phyloP scores from a whole-genome alignment of 2,888 invertebrate genomes.

The Agonopterix heracliana region DNA sequence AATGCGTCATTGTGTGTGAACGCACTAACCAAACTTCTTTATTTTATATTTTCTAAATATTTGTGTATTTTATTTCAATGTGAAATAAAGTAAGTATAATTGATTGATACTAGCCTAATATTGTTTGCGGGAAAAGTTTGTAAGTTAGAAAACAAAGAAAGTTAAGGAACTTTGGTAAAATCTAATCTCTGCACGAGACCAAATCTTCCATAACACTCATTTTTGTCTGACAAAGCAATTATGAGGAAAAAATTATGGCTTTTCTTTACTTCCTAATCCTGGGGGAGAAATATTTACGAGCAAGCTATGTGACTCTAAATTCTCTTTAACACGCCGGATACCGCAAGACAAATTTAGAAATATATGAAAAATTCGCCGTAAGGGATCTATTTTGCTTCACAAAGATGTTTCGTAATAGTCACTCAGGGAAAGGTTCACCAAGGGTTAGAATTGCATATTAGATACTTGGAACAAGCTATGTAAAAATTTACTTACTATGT shows the following conservation, averaged over 20 bases:
- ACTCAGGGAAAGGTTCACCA: neutral
- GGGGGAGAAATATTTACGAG: conserved; percentile 28
- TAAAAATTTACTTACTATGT: too few relatives aligned
- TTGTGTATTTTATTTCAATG: too few relatives aligned
- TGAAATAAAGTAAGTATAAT: too few relatives aligned
- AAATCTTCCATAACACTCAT: conserved; percentile 18
- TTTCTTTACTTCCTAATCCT: conserved; percentile 32
- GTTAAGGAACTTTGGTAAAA: neutral
- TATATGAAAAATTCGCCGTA: conserved; percentile 19
- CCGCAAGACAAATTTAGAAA: conserved; percentile 18
- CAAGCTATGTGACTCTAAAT: conserved; percentile 29
- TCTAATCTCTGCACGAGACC: conserved; percentile 15
- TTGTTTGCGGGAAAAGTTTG: neutral
- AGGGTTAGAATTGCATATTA: too few relatives aligned
- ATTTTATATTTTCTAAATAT: too few relatives aligned
- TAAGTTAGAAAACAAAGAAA: neutral
- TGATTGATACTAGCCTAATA: too few relatives aligned
- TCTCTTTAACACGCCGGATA: conserved; percentile 24
- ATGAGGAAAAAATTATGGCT: conserved; percentile 28
- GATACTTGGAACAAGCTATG: too few relatives aligned
- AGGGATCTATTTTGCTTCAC: conserved; percentile 14
- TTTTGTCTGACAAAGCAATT: conserved; percentile 28
- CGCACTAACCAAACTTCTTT: too few relatives aligned
- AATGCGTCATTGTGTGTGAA: too few relatives aligned
- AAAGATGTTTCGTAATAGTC: conserved; percentile 13